Conservation (phyloP, 2,888 invertebrate species). For the Lamellibrachia columna region DNA sequence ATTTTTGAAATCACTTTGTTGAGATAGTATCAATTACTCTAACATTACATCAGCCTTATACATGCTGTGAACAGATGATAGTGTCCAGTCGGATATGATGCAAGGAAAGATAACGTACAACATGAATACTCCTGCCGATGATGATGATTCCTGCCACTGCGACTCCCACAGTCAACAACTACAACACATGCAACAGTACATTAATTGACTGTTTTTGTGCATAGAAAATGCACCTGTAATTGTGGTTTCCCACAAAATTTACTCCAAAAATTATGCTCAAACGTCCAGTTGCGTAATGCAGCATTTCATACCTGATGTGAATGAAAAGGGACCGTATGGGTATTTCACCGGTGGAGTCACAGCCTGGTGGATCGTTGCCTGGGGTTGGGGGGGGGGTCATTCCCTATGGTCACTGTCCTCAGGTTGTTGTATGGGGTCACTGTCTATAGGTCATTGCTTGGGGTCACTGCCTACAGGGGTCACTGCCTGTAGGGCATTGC, state of each 20-base stretch:
- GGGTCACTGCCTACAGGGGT: too few species aligned
- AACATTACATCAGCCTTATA: not conserved
- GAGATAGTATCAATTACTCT: not conserved
- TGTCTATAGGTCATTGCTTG: not conserved
- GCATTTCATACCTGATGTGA: too few species aligned
- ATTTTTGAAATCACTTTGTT: not conserved
- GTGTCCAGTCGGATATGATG: not conserved
- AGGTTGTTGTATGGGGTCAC: not conserved
- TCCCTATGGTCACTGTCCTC: too few species aligned
- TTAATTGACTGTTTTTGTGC: not conserved
- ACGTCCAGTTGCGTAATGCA: too few species aligned
- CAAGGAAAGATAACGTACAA: not conserved
- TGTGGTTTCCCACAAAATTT: too few species aligned
- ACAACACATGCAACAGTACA: not conserved
- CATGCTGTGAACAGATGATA: not conserved
- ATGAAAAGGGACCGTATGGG: too few species aligned
- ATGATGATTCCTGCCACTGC: not conserved
- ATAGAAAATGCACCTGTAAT: too few species aligned
- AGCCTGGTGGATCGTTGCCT: too few species aligned
- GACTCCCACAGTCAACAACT: slow-evolving; percentile 6
- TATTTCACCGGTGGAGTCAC: too few species aligned
- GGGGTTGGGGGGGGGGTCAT: too few species aligned
- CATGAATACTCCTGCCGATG: not conserved
- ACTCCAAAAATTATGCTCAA: too few species aligned
- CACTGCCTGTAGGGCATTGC: too few species aligned